Evolutionary conservation across 2,113 vertebrate genomes (phyloP).

Genomic region (Syngnathus scovelli): DNA sequence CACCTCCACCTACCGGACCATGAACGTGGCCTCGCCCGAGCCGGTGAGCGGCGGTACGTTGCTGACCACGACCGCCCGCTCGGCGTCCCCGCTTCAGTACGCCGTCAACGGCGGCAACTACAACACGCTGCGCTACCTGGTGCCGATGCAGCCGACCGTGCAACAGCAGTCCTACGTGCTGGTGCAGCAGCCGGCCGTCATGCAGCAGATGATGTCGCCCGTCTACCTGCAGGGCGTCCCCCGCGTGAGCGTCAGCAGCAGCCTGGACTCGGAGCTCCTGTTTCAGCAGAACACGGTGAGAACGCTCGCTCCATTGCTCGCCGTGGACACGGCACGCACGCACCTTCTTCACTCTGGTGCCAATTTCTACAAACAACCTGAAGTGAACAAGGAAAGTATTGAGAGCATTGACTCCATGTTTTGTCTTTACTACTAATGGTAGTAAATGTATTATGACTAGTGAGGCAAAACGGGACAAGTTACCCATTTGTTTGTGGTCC

Average conservation of each 20-base stretch:
- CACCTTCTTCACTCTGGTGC: neutral
- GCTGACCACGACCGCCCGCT: slow-evolving; percentile 6
- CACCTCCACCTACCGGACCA: slow-evolving; percentile 46
- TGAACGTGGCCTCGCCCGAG: slow-evolving; percentile 32
- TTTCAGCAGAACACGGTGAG: slow-evolving; percentile 8
- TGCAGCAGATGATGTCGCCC: slow-evolving; percentile 47
- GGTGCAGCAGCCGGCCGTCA: slow-evolving; percentile 29
- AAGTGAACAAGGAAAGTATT: neutral
- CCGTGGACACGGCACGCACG: neutral
- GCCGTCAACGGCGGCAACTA: slow-evolving; percentile 42
- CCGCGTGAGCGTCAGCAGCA: slow-evolving; percentile 42
- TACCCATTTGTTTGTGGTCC: too few species aligned
- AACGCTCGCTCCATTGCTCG: slow-evolving; percentile 17
- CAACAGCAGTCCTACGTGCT: slow-evolving; percentile 25
- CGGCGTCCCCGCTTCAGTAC: slow-evolving; percentile 30
- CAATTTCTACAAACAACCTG: neutral
- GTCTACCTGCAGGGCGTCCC: slow-evolving; percentile 47
- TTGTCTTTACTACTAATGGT: too few species aligned
- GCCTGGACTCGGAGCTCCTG: slow-evolving; percentile 36
- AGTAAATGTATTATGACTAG: too few species aligned
- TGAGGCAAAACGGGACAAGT: too few species aligned
- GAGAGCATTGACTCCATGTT: neutral
- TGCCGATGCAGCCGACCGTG: slow-evolving; percentile 41
- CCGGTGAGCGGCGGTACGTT: slow-evolving; percentile 4
- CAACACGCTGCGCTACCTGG: slow-evolving; percentile 50